Conservation (phyloP, 2,888 invertebrate species). For the Pandemis corylana region DNA sequence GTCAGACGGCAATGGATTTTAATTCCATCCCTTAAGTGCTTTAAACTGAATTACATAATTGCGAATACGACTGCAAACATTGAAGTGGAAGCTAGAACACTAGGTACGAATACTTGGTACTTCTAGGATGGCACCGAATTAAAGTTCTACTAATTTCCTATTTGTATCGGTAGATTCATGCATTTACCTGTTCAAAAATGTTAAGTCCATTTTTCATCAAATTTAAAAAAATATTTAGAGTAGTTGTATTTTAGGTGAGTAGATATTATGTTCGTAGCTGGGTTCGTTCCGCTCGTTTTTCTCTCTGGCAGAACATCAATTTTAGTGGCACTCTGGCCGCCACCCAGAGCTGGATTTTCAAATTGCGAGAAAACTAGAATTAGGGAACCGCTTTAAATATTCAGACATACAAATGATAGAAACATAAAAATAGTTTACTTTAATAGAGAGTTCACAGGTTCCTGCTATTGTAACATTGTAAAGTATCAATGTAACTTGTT, state of each 20-base stretch:
- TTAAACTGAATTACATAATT: conserved; percentile 37
- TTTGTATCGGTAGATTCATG: background rate
- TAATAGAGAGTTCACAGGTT: background rate
- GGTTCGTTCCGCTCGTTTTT: conserved; percentile 77
- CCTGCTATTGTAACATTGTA: background rate
- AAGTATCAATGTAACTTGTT: background rate
- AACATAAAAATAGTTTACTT: conserved; percentile 39
- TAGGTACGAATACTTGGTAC: too few relatives aligned
- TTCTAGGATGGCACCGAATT: too few relatives aligned
- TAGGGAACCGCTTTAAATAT: conserved; percentile 59
- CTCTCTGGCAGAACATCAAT: conserved; percentile 83
- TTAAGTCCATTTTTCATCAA: background rate
- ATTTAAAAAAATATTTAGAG: conserved; percentile 18
- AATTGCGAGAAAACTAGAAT: conserved; percentile 74
- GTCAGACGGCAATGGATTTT: conserved; percentile 35
- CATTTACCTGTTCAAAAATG: background rate
- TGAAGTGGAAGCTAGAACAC: background rate
- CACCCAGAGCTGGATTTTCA: conserved; percentile 72
- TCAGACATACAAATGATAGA: conserved; percentile 49
- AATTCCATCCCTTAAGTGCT: conserved; percentile 22
- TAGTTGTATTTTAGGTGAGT: conserved; percentile 46
- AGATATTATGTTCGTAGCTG: conserved; percentile 56
- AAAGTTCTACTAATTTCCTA: background rate
- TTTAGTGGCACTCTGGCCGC: conserved; percentile 77
- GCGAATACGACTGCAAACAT: conserved; percentile 7